Conservation (phyloP, 2,888 invertebrate species). For the Xestoiulus laeticollis region DNA sequence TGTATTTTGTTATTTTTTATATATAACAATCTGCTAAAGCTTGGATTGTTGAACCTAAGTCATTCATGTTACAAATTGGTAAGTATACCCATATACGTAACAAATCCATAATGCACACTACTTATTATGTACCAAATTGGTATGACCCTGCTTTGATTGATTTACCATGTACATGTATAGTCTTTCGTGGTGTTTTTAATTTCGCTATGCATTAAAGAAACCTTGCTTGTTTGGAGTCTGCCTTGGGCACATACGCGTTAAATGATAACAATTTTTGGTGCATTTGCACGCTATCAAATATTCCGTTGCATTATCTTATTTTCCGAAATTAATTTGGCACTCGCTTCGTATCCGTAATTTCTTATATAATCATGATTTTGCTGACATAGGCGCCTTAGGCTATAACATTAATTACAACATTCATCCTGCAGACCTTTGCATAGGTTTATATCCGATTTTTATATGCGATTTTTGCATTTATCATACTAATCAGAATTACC, state of each 20-base stretch:
- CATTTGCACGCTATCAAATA: neutral
- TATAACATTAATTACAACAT: neutral
- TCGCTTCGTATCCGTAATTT: slow-evolving; percentile 8
- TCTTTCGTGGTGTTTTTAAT: neutral
- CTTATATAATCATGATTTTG: neutral
- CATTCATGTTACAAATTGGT: too few relatives aligned
- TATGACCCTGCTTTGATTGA: too few relatives aligned
- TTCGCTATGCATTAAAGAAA: slow-evolving; percentile 6
- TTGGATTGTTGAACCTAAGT: too few relatives aligned
- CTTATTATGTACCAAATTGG: too few relatives aligned
- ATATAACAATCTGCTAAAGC: too few relatives aligned
- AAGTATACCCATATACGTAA: too few relatives aligned
- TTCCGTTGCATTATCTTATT: neutral
- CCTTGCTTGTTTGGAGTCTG: neutral
- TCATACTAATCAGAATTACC: neutral
- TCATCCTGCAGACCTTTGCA: neutral
- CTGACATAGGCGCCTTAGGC: slow-evolving; percentile 2
- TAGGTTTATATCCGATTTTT: neutral
- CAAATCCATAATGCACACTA: too few relatives aligned
- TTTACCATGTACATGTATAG: neutral
- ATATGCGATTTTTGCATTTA: slow-evolving; percentile 23
- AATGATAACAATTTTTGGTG: slow-evolving; percentile 13
- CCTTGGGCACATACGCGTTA: neutral
- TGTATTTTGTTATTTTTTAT: too few relatives aligned
- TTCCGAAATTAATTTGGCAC: slow-evolving; percentile 22